phyloP scores from a whole-genome alignment of 1,140 invertebrate species.

The Penaeus chinensis region DNA sequence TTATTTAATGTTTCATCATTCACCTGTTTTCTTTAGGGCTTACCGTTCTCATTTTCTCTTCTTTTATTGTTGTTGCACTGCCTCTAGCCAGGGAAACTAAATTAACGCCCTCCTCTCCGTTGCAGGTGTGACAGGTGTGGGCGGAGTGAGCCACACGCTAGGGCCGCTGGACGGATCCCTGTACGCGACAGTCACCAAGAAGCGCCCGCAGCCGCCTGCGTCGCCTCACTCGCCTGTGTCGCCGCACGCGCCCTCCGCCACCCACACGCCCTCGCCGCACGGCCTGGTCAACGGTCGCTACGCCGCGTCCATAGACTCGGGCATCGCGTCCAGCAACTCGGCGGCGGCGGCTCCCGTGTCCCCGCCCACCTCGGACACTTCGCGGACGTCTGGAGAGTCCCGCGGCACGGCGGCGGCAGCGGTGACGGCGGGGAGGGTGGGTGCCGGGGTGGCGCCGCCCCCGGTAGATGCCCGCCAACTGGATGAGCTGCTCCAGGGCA shows the following conservation, averaged over 20 bases:
- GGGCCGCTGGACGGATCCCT: slow-evolving; percentile 89
- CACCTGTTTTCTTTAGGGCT: background rate
- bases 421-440: slow-evolving; percentile 45
- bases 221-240: slow-evolving; percentile 57
- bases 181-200: slow-evolving; percentile 83
- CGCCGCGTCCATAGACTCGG: slow-evolving; percentile 86
- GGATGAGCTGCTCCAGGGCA: slow-evolving; percentile 81
- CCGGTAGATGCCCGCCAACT: slow-evolving; percentile 71
- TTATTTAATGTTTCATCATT: too few relatives aligned
- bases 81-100: too few relatives aligned
- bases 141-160: slow-evolving; percentile 73
- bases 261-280: slow-evolving; percentile 59
- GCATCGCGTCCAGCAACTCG: slow-evolving; percentile 73
- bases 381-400: slow-evolving; percentile 57
- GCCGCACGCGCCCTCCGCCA: slow-evolving; percentile 51
- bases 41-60: too few relatives aligned
- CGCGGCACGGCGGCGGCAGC: slow-evolving; percentile 60
- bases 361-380: slow-evolving; percentile 62
- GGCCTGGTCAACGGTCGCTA: slow-evolving; percentile 72
- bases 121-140: slow-evolving; percentile 54
- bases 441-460: slow-evolving; percentile 40
- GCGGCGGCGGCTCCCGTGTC: slow-evolving; percentile 61
- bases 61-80: background rate
- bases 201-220: slow-evolving; percentile 49
- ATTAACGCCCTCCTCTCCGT: slow-evolving; percentile 10